Base-by-base conservation (phyloP, 2,888 invertebrate species). In the Mechanitis mazaeus region DNA sequence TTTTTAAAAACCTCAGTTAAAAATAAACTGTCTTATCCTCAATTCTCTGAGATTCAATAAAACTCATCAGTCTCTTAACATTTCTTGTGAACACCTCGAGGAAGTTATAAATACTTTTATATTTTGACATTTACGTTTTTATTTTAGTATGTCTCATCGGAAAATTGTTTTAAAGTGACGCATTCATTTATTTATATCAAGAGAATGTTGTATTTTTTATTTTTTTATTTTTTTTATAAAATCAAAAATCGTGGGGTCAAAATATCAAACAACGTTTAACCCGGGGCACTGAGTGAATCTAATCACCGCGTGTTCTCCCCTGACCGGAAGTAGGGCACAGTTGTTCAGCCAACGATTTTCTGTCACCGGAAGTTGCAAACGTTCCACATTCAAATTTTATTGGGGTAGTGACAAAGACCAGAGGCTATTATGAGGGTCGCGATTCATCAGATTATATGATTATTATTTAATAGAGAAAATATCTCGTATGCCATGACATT, bases 281-380 rank as follows among this genome's bases (percentile, higher is more conserved):
- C 81, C 77, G 71, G 71, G 75, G 20, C 76, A 79, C 79, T 75
- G 76, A 76, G 80, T 83, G 87, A 78, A 85, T 87, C 87, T 88
- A 87, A 88, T 87, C 86, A 83, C 76, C 79, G 82, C 88, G 87
- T 88, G 88, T 84, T 83, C 79, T 85, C 87, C 85, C 83, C 77
- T 87, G 87, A 87, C 89, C 89, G 89, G 89, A 90, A 87, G 83
- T 78, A 79, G 78, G 81, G 79, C 83, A 85, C 88, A 87, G 88
- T 89, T 89, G 89, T 87, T 85, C 84, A 83, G 80, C 73, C 77
- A 82, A 83, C 87, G 88, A 89, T 89, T 89, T 89, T 88, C 87
- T 88, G 83, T 85, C 78, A 87, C 88, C 88, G 89, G 89, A 90
- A 87, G 86, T 83, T 72, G 78, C 81, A 79, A 84, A 84, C 84